Evolutionary conservation across 2,888 invertebrate genomes (phyloP), one percentile per base, ranked within the genome.

Genomic region (Gerosis bhagava): DNA sequence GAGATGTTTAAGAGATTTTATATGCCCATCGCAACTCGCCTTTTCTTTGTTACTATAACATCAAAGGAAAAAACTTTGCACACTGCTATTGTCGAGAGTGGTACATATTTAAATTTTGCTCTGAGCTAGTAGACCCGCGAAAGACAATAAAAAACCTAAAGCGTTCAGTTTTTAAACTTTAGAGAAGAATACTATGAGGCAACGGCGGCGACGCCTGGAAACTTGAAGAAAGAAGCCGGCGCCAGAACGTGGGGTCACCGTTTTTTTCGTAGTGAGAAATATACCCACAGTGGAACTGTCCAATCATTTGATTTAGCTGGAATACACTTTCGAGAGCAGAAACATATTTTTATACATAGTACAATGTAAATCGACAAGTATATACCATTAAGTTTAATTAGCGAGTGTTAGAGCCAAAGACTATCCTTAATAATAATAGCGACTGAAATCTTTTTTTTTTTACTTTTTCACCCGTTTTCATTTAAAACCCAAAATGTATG

Each of bases 81-180:
- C 60, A 63, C 61, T 59, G 64, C 62, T 57, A 70, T 73, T 67
- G 67, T 67, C 66, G 60, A 58, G 65, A 64, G 67, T 69, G 73
- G 67, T 68, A 62, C 66, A 73, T 69, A 73, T 76, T 77, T 72
- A 70, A 77, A 78, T 75, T 78, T 71, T 68, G 75, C 72, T 67
- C 72, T 68, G 70, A 76, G 70, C 77, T 65, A 73, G 62, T 68
- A 73, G 64, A 54, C 64, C 64, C 65, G 64, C 57, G 73, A 73
- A n/a, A 83, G 77, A 86, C 79, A 83, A 83, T 84, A 83, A 83
- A 83, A 80, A 79, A 81, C 70, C 71, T 70, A 77, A 81, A 83
- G 78, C 78, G 82, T 74, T 71, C 73, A 78, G 78, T 83, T 84
- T n/a, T 79, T 73, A 84, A 84, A 84, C 69, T 84, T 83, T 77